phyloP scores from a whole-genome alignment of 53 echinoderm and acorn worm genomes.

The Astropecten irregularis region DNA sequence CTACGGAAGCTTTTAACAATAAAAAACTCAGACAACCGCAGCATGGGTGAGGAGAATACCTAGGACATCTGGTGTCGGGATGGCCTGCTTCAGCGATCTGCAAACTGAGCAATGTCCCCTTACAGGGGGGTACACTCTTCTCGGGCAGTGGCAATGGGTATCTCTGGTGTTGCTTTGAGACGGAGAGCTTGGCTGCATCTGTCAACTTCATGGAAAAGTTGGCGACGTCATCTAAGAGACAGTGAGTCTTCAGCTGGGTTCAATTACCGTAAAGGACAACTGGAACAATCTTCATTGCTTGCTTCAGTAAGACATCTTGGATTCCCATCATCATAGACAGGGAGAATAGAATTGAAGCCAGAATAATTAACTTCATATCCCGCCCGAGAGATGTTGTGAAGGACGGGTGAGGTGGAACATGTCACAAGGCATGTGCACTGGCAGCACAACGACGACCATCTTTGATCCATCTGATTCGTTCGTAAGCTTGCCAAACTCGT shows the following conservation, averaged over 20 bases:
- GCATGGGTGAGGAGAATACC: no score
- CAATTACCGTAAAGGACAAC: not conserved
- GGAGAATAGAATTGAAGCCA: not conserved
- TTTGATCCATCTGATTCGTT: slow-evolving; percentile 1
- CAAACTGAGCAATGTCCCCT: not conserved
- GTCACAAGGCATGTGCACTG: slow-evolving; percentile 1
- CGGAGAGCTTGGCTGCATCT: not conserved
- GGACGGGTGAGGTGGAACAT: not conserved
- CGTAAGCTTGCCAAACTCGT: slow-evolving; percentile 16
- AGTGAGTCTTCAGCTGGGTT: slow-evolving; percentile 10
- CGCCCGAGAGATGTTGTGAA: not conserved
- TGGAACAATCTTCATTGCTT: not conserved
- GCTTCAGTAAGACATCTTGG: no score
- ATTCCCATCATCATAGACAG: not conserved
- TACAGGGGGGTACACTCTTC: slow-evolving; percentile 1
- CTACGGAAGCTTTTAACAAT: slow-evolving; percentile 3
- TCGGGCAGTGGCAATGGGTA: slow-evolving; percentile 8
- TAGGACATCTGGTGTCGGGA: not conserved
- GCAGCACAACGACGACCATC: slow-evolving; percentile 16
- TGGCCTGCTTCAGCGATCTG: not conserved
- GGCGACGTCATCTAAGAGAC: slow-evolving; percentile 15
- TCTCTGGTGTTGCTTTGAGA: not conserved
- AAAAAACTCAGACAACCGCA: not conserved
- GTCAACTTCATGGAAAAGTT: slow-evolving; percentile 8
- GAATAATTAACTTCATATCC: not conserved